These are phyloP conservation scores for Menidia menidia DNA, from an alignment of 2,797 vertebrate species.

Conservation along the genomic window DNA sequence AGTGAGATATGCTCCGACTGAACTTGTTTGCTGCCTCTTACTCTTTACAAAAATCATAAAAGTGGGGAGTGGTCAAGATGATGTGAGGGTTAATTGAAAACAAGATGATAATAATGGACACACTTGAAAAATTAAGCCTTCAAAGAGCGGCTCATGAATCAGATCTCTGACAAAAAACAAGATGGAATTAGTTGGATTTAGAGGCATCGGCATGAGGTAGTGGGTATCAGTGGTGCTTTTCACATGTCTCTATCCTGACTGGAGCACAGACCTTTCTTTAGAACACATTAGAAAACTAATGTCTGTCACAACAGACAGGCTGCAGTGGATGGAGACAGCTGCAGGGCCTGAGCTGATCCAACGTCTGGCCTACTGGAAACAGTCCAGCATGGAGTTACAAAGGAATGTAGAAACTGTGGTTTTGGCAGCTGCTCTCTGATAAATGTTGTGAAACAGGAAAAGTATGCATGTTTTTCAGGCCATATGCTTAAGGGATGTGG, in stretches of 20 bases:
- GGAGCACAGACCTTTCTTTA: constrained; percentile 55
- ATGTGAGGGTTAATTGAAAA: constrained; percentile 47
- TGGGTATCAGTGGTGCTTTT: constrained; percentile 72
- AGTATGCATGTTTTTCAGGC: constrained; percentile 75
- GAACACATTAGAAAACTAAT: constrained; percentile 40
- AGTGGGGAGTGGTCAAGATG: constrained; percentile 24
- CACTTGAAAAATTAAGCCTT: constrained; percentile 79
- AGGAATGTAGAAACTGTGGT: constrained; percentile 73
- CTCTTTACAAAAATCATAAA: constrained; percentile 15
- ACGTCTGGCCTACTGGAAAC: constrained; percentile 67
- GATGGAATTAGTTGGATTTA: constrained; percentile 81
- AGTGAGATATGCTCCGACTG: constrained; percentile 10
- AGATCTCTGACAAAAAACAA: constrained; percentile 77
- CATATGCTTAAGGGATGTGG: constrained; percentile 60
- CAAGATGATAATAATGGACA: constrained; percentile 59
- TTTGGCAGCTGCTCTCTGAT: constrained; percentile 74
- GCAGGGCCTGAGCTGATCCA: constrained; percentile 59
- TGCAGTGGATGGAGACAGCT: constrained; percentile 67
- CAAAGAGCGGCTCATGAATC: constrained; percentile 75
- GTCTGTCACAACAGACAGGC: constrained; percentile 66
- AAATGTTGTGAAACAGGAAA: constrained; percentile 75
- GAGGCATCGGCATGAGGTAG: constrained; percentile 61
- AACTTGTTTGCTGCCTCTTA: constrained; percentile 29
- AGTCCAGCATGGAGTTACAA: constrained; percentile 68
- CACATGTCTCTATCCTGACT: constrained; percentile 64